A percentile compares a stretch with the other conserved stretches of the same genome.
These are phyloP conservation scores for Podocnemis expansa DNA, from an alignment of 2,113 vertebrate genomes.

Conservation along the genomic window DNA sequence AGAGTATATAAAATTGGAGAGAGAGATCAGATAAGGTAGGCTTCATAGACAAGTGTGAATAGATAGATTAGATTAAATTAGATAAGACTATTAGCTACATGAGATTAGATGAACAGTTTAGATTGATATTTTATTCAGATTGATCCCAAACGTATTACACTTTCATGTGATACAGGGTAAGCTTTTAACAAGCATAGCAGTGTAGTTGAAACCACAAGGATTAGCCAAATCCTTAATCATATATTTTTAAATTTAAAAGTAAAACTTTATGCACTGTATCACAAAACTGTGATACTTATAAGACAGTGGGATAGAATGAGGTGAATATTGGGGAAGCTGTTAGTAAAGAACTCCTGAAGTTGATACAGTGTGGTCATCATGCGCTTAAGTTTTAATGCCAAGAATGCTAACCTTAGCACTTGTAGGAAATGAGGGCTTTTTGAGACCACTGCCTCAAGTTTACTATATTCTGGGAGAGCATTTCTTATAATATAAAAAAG, in stretches of 20 bases:
- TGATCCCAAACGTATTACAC: neutral
- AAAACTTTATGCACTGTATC: neutral
- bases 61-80: neutral
- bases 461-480: neutral
- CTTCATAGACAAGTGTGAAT: neutral
- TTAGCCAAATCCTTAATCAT: neutral
- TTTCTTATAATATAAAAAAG: neutral
- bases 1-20: neutral
- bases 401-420: neutral
- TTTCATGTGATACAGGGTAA: neutral
- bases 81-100: neutral
- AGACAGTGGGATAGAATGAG: neutral
- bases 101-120: neutral
- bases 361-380: neutral
- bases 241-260: neutral
- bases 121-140: neutral
- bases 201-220: neutral
- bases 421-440: neutral
- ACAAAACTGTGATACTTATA: neutral
- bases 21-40: neutral
- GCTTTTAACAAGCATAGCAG: neutral
- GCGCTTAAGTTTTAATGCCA: neutral
- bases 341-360: neutral
- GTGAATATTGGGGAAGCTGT: neutral
- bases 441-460: neutral